Evolutionary conservation across 2,888 invertebrate species (phyloP).

Genomic region (Pheosia gnoma): DNA sequence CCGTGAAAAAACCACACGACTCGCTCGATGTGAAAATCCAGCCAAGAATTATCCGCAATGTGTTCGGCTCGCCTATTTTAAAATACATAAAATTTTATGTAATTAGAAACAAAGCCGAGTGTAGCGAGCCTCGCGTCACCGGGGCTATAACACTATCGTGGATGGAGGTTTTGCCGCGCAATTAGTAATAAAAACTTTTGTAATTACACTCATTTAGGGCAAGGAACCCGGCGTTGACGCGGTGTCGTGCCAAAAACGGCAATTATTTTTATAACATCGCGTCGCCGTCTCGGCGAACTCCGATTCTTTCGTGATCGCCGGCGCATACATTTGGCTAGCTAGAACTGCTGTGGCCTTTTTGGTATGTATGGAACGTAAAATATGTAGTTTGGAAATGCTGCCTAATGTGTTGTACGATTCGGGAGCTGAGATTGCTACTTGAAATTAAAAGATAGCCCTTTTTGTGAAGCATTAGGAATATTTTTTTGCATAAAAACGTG

Average conservation of each 20-base stretch:
- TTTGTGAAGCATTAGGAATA: background rate
- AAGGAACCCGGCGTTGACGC: constrained; percentile 74
- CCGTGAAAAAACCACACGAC: constrained; percentile 5
- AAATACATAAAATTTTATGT: constrained; percentile 45
- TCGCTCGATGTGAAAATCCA: constrained; percentile 8
- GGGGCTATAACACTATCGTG: constrained; percentile 56
- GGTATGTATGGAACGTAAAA: background rate
- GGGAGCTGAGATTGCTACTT: background rate
- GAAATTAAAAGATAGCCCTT: background rate
- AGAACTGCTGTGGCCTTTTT: constrained; percentile 15
- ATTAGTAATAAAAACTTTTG: constrained; percentile 81
- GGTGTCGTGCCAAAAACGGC: constrained; percentile 79
- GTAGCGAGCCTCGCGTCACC: constrained; percentile 45
- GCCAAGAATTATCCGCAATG: constrained; percentile 11
- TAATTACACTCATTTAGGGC: constrained; percentile 81
- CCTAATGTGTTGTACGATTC: background rate
- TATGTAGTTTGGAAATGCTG: background rate
- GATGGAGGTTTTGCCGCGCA: constrained; percentile 75
- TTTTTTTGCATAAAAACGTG: background rate
- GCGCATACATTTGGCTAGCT: constrained; percentile 32
- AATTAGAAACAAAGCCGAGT: constrained; percentile 48
- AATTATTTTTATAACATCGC: constrained; percentile 74
- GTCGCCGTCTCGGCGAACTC: constrained; percentile 47
- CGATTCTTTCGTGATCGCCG: constrained; percentile 41
- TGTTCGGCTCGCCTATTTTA: constrained; percentile 22